These are phyloP conservation scores for Pollicipes pollicipes DNA, from an alignment of 1,140 invertebrate genomes.

Conservation along the genomic window DNA sequence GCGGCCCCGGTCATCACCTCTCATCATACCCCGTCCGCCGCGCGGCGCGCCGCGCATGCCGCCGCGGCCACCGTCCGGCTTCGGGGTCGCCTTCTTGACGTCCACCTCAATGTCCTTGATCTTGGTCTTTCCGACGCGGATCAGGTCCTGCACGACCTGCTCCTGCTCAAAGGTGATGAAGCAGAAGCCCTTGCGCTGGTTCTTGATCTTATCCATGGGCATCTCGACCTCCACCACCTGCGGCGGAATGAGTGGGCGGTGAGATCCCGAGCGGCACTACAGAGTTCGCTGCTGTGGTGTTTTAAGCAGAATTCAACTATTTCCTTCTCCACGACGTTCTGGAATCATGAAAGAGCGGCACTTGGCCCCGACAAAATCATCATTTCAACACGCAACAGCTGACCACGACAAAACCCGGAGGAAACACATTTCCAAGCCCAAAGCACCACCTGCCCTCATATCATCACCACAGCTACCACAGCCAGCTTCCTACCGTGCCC, in stretches of 20 bases:
- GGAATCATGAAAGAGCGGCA: no score
- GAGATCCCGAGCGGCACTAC: background rate
- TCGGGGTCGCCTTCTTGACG: slow-evolving; percentile 78
- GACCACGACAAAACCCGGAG: background rate
- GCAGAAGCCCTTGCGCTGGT: slow-evolving; percentile 84
- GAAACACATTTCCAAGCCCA: background rate
- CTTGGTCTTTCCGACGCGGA: slow-evolving; percentile 77
- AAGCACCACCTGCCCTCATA: slow-evolving; percentile 8
- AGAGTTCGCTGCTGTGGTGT: no score
- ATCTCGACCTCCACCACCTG: slow-evolving; percentile 86
- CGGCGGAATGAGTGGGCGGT: background rate
- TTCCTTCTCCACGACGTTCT: no score
- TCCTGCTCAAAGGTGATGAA: slow-evolving; percentile 89
- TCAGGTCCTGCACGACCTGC: slow-evolving; percentile 70
- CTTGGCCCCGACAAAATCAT: no score
- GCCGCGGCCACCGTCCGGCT: slow-evolving; percentile 89
- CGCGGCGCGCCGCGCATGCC: slow-evolving; percentile 89
- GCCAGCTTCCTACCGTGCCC: slow-evolving; percentile 39
- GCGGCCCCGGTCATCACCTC: background rate
- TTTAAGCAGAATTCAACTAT: no score
- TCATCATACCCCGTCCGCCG: background rate
- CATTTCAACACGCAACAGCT: background rate
- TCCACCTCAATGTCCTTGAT: slow-evolving; percentile 86
- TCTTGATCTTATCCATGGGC: slow-evolving; percentile 90
- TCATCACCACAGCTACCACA: slow-evolving; percentile 15